These are phyloP conservation scores for Physocephala rufipes DNA, from an alignment of 2,888 invertebrate genomes.

Conservation along the genomic window DNA sequence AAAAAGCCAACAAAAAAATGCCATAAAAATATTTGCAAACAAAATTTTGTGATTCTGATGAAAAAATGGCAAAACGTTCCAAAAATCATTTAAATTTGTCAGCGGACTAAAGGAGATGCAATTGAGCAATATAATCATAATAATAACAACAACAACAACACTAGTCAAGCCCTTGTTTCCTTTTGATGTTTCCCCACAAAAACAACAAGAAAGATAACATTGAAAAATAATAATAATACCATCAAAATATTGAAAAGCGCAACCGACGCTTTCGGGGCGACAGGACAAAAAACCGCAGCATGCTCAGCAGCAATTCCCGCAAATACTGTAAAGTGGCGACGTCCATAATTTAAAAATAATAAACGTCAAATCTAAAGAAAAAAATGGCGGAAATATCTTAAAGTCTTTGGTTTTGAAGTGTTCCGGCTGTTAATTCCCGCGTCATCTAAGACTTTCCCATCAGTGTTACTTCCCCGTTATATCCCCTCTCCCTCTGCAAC, in stretches of 20 bases:
- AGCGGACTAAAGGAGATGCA: constrained; percentile 7
- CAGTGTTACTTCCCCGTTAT: no score
- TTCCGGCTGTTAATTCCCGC: constrained; percentile 6
- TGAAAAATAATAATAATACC: constrained; percentile 17
- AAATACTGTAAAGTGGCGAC: neutral
- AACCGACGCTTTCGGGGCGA: constrained; percentile 22
- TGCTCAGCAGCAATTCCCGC: neutral
- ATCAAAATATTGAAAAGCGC: constrained; percentile 24
- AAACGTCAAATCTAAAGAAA: constrained; percentile 13
- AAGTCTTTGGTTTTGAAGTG: constrained; percentile 5
- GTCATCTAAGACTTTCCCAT: neutral
- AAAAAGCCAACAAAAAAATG: no score
- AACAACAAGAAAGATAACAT: constrained; percentile 39
- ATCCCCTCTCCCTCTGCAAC: no score
- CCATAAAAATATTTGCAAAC: constrained; percentile 34
- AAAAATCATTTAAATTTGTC: constrained; percentile 24
- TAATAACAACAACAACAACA: constrained; percentile 6
- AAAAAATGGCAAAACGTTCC: constrained; percentile 19
- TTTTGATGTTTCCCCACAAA: constrained; percentile 47
- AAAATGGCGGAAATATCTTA: constrained; percentile 17
- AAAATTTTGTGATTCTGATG: constrained; percentile 29
- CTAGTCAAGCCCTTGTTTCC: constrained; percentile 42
- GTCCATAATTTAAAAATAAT: constrained; percentile 8
- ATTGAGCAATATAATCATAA: neutral
- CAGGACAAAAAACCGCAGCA: neutral